phyloP scores from a whole-genome alignment of 2,797 vertebrate genomes.

The Poeciliopsis turneri region DNA sequence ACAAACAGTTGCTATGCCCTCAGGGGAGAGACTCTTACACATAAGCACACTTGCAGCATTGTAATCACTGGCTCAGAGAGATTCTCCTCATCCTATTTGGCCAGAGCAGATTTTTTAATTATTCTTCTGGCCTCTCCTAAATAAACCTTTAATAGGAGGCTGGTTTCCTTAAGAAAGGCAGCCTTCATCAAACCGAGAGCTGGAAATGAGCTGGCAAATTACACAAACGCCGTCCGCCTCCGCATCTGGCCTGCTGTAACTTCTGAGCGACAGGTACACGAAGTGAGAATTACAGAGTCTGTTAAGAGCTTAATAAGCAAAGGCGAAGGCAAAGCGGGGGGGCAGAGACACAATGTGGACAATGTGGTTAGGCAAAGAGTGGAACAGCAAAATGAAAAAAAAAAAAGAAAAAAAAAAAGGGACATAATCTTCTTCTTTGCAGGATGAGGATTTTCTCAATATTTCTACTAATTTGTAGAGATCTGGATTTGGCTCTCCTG shows the following conservation, averaged over 20 bases:
- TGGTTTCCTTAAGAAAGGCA: slow-evolving; percentile 47
- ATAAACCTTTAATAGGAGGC: slow-evolving; percentile 61
- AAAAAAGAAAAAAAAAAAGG: slow-evolving; percentile 9
- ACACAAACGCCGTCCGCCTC: slow-evolving; percentile 45
- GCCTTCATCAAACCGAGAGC: slow-evolving; percentile 22
- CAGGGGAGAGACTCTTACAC: slow-evolving; percentile 32
- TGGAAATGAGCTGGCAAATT: slow-evolving; percentile 56
- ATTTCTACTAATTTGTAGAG: slow-evolving; percentile 48
- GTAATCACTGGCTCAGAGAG: slow-evolving; percentile 24
- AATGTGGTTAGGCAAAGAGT: not conserved
- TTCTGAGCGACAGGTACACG: slow-evolving; percentile 21
- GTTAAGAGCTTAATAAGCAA: slow-evolving; percentile 36
- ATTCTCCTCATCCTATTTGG: slow-evolving; percentile 42
- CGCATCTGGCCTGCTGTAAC: slow-evolving; percentile 23
- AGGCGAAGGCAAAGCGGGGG: slow-evolving; percentile 30
- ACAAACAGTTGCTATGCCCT: slow-evolving; percentile 42
- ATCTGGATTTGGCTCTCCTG: slow-evolving; percentile 25
- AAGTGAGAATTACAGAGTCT: slow-evolving; percentile 8
- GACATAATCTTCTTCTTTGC: slow-evolving; percentile 34
- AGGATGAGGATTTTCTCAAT: slow-evolving; percentile 26
- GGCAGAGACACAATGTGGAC: slow-evolving; percentile 3
- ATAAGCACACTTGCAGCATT: slow-evolving; percentile 27
- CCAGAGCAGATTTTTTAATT: slow-evolving; percentile 51
- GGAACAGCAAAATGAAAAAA: slow-evolving; percentile 6
- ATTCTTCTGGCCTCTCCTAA: slow-evolving; percentile 59